Percentiles rank a stretch among this genome's conserved stretches.
Evolutionary conservation across 2,113 vertebrate genomes (phyloP).

Genomic region (Syngnathus floridae): DNA sequence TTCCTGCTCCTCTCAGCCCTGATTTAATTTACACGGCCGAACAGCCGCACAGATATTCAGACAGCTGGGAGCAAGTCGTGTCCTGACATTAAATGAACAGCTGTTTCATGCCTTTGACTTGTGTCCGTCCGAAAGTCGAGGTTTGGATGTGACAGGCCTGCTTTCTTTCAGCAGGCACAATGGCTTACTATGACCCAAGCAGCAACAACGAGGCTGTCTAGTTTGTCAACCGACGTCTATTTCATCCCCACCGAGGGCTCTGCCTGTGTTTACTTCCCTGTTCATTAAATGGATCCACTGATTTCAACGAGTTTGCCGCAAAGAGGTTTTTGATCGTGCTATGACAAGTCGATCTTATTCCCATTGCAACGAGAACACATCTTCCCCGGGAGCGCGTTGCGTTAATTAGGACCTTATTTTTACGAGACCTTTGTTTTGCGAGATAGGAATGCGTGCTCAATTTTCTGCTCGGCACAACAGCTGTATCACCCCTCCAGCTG

Average conservation of each 20-base stretch:
- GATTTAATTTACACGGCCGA: constrained; percentile 21
- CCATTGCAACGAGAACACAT: constrained; percentile 67
- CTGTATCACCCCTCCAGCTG: constrained; percentile 63
- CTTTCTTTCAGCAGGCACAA: constrained; percentile 59
- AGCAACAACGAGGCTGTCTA: constrained; percentile 18
- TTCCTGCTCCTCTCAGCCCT: constrained; percentile 8
- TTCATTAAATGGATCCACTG: constrained; percentile 24
- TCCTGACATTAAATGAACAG: constrained; percentile 55
- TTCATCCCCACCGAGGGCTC: constrained; percentile 5
- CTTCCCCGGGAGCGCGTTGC: constrained; percentile 60
- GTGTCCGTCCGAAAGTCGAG: constrained; percentile 37
- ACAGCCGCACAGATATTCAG: constrained; percentile 44
- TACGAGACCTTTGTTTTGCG: constrained; percentile 64
- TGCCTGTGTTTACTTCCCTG: constrained; percentile 10
- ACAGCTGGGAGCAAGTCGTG: constrained; percentile 58
- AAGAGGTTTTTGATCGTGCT: constrained; percentile 49
- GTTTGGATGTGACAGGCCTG: constrained; percentile 40
- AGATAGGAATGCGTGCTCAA: constrained; percentile 61
- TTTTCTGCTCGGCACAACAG: constrained; percentile 57
- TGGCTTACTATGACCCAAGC: constrained; percentile 19
- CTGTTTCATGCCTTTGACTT: constrained; percentile 56
- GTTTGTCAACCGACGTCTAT: not conserved
- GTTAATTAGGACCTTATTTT: constrained; percentile 66
- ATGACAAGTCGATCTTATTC: constrained; percentile 62
- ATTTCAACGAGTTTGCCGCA: constrained; percentile 27